A percentile compares a stretch with the other conserved stretches of the same genome.
Evolutionary conservation across 2,113 vertebrate genomes (phyloP).

Genomic region (Thalassoma bifasciatum): DNA sequence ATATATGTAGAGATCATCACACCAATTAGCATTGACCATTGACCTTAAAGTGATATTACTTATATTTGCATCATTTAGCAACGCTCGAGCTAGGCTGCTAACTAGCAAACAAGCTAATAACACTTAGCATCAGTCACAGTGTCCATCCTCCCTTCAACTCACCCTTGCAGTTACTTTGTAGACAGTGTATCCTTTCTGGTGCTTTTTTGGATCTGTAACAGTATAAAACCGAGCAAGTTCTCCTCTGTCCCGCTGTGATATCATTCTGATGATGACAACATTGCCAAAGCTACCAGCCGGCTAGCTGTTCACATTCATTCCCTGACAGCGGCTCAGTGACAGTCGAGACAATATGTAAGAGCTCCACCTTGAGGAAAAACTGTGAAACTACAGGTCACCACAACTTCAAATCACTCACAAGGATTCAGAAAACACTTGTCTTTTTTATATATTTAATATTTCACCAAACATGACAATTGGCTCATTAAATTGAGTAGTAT

Average conservation of each 20-base stretch:
- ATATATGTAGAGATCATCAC: not conserved
- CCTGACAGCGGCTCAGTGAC: slow-evolving; percentile 30
- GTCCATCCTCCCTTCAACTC: slow-evolving; percentile 70
- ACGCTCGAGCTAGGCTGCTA: slow-evolving; percentile 2
- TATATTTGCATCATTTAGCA: slow-evolving; percentile 43
- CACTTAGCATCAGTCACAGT: slow-evolving; percentile 51
- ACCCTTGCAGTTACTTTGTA: slow-evolving; percentile 98
- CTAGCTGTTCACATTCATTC: slow-evolving; percentile 68
- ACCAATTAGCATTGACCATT: not conserved
- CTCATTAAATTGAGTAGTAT: not conserved
- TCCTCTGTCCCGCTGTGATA: slow-evolving; percentile 88
- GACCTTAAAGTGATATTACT: not conserved
- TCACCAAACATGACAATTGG: not conserved
- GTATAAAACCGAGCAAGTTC: slow-evolving; percentile 97
- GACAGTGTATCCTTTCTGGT: slow-evolving; percentile 92
- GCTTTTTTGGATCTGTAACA: slow-evolving; percentile 93
- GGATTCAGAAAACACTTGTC: not conserved
- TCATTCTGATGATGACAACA: slow-evolving; percentile 87
- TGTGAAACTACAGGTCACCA: not conserved
- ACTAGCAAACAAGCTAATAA: slow-evolving; percentile 48
- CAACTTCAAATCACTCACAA: not conserved
- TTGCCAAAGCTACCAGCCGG: slow-evolving; percentile 71
- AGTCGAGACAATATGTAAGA: not conserved
- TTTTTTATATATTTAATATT: no score
- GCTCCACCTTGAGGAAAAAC: slow-evolving; percentile 3